These are phyloP conservation scores for Lathamus discolor DNA, from an alignment of 2,113 vertebrate genomes.

Conservation along the genomic window DNA sequence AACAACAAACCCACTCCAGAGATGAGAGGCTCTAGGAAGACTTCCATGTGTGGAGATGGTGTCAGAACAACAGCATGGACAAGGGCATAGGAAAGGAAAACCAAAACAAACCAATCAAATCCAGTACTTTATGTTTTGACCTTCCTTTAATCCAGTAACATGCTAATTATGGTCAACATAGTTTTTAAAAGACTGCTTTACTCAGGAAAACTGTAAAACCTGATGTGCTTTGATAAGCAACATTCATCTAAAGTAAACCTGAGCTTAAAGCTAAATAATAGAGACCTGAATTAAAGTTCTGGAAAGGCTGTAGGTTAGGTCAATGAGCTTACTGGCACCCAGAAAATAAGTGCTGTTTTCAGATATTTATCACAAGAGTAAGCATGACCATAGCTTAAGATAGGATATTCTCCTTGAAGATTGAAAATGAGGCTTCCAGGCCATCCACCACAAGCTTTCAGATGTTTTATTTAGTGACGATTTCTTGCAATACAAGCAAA, in stretches of 20 bases:
- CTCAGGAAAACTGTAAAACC: slow-evolving; percentile 23
- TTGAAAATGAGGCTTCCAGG: neutral
- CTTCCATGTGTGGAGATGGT: neutral
- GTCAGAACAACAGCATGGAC: neutral
- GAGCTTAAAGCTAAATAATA: neutral
- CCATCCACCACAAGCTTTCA: neutral
- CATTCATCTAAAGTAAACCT: neutral
- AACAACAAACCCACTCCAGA: neutral
- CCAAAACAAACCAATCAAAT: neutral
- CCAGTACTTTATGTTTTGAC: neutral
- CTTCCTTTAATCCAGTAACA: neutral
- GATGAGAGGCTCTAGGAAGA: neutral
- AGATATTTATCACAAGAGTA: neutral
- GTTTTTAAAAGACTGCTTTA: neutral
- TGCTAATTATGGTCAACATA: neutral
- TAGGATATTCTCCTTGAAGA: neutral
- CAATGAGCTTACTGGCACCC: neutral
- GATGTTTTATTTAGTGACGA: neutral
- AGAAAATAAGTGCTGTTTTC: neutral
- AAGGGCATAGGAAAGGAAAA: neutral
- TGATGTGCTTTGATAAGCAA: neutral
- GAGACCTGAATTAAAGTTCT: neutral
- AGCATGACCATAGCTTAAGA: neutral
- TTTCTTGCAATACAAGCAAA: neutral
- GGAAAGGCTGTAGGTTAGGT: neutral